phyloP scores from a whole-genome alignment of 2,888 invertebrate species.

The Trichopria drosophilae region DNA sequence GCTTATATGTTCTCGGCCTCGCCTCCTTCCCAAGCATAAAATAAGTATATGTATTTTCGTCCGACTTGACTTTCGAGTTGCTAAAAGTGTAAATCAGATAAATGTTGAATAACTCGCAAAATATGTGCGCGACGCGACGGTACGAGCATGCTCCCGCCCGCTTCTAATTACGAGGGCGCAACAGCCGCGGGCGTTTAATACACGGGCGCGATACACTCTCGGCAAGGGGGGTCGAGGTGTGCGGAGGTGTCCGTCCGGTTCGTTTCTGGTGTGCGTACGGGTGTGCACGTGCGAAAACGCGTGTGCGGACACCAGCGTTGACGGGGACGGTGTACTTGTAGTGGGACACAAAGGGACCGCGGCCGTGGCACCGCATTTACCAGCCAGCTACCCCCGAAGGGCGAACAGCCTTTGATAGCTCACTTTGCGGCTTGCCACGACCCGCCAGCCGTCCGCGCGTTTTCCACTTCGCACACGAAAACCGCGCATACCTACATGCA shows the following conservation, averaged over 20 bases:
- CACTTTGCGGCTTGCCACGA: slow-evolving; percentile 35
- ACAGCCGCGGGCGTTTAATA: slow-evolving; percentile 25
- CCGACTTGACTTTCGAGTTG: too few relatives aligned
- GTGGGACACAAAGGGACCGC: slow-evolving; percentile 34
- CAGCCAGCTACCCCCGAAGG: slow-evolving; percentile 14
- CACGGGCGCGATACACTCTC: neutral
- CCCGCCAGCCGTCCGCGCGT: slow-evolving; percentile 10
- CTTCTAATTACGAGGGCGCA: slow-evolving; percentile 31
- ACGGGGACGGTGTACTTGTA: too few relatives aligned
- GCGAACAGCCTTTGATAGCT: slow-evolving; percentile 38
- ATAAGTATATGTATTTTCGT: too few relatives aligned
- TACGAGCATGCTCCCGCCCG: too few relatives aligned
- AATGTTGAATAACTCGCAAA: too few relatives aligned
- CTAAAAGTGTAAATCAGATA: too few relatives aligned
- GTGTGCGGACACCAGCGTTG: slow-evolving; percentile 21
- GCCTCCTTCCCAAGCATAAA: too few relatives aligned
- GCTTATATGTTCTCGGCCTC: too few relatives aligned
- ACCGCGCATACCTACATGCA: neutral
- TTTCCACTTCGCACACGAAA: slow-evolving; percentile 1
- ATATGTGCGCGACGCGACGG: too few relatives aligned
- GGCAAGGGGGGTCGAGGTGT: too few relatives aligned
- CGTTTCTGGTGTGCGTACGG: too few relatives aligned
- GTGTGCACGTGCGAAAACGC: slow-evolving; percentile 7
- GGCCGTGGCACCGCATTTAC: slow-evolving; percentile 20
- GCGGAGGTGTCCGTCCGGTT: too few relatives aligned